These are phyloP conservation scores for Dendroctonus valens DNA, from an alignment of 1,140 invertebrate genomes.

Conservation along the genomic window DNA sequence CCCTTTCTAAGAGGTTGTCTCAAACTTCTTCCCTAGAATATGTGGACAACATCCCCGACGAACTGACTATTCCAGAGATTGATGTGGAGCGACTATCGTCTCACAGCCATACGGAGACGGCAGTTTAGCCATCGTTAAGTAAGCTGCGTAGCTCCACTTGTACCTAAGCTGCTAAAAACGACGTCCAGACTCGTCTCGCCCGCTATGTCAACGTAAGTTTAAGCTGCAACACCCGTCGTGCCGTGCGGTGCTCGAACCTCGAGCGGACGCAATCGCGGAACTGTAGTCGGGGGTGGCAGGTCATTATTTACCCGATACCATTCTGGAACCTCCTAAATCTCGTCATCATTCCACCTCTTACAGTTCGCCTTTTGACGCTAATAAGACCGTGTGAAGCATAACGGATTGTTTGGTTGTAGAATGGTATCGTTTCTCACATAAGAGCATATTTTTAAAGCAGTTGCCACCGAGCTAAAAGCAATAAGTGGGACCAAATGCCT, in stretches of 20 bases:
- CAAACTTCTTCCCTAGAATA: slow-evolving; percentile 90
- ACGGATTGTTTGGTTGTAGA: slow-evolving; percentile 10
- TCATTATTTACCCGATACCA: slow-evolving; percentile 15
- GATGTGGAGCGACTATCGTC: slow-evolving; percentile 87
- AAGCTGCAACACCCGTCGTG: background rate
- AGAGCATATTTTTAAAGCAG: slow-evolving; percentile 16
- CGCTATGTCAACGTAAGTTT: slow-evolving; percentile 1
- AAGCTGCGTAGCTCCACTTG: slow-evolving; percentile 22
- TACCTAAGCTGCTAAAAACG: slow-evolving; percentile 25
- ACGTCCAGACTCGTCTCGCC: slow-evolving; percentile 20
- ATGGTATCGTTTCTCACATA: slow-evolving; percentile 15
- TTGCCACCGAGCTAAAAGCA: slow-evolving; percentile 31
- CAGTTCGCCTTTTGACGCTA: background rate
- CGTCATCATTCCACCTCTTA: slow-evolving; percentile 4
- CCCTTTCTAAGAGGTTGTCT: slow-evolving; percentile 83
- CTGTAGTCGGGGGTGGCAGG: slow-evolving; percentile 25
- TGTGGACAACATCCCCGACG: slow-evolving; percentile 82
- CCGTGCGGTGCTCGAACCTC: slow-evolving; percentile 4
- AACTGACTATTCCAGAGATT: slow-evolving; percentile 83
- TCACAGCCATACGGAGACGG: slow-evolving; percentile 90
- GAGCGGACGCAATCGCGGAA: slow-evolving; percentile 15
- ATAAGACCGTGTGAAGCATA: slow-evolving; percentile 1
- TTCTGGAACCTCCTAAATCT: slow-evolving; percentile 2
- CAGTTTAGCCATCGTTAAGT: slow-evolving; percentile 65
- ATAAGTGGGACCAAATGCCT: slow-evolving; percentile 33